phyloP scores from a whole-genome alignment of 2,113 vertebrate genomes.

The Hemibagrus wyckioides region DNA sequence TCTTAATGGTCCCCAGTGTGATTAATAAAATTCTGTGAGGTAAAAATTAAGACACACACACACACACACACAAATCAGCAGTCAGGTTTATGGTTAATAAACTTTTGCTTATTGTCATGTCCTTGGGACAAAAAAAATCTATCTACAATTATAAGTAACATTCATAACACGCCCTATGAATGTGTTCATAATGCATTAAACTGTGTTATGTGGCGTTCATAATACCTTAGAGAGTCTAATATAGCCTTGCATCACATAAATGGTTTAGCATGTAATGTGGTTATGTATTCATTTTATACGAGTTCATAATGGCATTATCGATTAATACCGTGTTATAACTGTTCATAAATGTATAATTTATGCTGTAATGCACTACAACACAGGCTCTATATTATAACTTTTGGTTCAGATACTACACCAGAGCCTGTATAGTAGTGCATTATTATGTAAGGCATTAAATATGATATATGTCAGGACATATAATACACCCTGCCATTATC shows the following conservation, averaged over 20 bases:
- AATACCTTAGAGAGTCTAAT: not conserved
- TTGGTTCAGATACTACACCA: not conserved
- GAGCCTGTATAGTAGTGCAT: not conserved
- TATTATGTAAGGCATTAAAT: not conserved
- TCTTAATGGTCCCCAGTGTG: constrained; percentile 8
- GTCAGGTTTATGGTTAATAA: not conserved
- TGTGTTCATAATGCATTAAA: not conserved
- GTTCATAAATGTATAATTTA: not conserved
- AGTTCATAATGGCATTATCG: not conserved
- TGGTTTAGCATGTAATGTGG: not conserved
- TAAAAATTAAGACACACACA: constrained; percentile 15
- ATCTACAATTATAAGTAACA: not conserved
- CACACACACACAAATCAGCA: not conserved
- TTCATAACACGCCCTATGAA: not conserved
- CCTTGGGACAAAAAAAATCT: not conserved
- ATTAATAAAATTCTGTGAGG: constrained; percentile 29
- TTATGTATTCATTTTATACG: not conserved
- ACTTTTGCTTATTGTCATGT: not conserved
- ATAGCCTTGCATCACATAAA: not conserved
- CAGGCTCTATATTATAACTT: not conserved
- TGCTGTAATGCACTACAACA: not conserved
- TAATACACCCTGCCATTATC: not conserved
- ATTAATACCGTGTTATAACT: not conserved
- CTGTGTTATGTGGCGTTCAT: not conserved
- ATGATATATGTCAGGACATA: not conserved